A percentile compares a stretch with the other conserved stretches of the same genome.
Conservation (phyloP, 2,888 invertebrate species). For the Stenurella melanura region DNA sequence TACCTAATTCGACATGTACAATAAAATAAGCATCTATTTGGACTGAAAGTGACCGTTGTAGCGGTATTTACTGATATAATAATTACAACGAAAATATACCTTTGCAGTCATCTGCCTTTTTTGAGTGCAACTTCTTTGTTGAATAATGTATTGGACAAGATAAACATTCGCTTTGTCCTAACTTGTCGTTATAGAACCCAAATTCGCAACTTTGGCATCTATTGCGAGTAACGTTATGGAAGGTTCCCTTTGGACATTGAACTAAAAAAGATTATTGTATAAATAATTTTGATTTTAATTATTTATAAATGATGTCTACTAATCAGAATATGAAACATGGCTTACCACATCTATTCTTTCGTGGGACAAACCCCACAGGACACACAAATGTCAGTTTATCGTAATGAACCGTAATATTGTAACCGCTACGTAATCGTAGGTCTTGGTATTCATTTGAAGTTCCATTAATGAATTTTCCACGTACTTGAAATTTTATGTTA, state of each 20-base stretch:
- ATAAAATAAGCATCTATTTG: no score
- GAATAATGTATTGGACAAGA: constrained; percentile 77
- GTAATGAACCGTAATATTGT: constrained; percentile 52
- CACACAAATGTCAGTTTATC: constrained; percentile 69
- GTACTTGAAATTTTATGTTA: constrained; percentile 66
- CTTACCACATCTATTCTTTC: constrained; percentile 77
- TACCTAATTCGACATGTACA: no score
- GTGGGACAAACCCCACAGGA: constrained; percentile 75
- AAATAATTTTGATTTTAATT: background rate
- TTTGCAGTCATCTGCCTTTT: constrained; percentile 75
- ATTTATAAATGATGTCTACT: background rate
- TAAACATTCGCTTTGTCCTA: constrained; percentile 76
- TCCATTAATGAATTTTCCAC: constrained; percentile 60
- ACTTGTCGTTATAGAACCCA: constrained; percentile 77
- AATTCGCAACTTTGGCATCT: constrained; percentile 78
- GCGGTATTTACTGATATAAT: no score
- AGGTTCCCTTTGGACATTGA: constrained; percentile 80
- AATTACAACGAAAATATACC: constrained; percentile 69
- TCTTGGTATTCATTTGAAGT: constrained; percentile 37
- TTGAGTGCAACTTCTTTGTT: constrained; percentile 75
- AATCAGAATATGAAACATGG: background rate
- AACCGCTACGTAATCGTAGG: constrained; percentile 41
- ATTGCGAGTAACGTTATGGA: constrained; percentile 75
- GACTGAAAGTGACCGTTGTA: no score
- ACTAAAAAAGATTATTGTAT: constrained; percentile 68